A percentile compares a stretch with the other conserved stretches of the same genome.
Evolutionary conservation across 2,797 vertebrate genomes (phyloP).

Genomic region (Rhodeus uyekii): DNA sequence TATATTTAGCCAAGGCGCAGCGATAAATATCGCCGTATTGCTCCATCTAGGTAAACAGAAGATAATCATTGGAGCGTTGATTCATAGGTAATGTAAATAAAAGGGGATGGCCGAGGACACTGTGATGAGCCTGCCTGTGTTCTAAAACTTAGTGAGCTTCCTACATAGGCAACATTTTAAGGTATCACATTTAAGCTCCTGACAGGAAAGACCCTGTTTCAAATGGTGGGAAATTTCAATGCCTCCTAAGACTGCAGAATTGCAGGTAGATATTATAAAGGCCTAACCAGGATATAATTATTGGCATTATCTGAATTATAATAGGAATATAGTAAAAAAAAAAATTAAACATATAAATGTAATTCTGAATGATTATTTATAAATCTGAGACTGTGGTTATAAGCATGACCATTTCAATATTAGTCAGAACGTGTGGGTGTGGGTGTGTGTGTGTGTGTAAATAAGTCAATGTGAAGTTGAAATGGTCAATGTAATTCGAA

Average conservation of each 20-base stretch:
- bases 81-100: conserved; percentile 88
- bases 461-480: too few species aligned
- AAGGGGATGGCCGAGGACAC: conserved; percentile 81
- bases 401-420: too few species aligned
- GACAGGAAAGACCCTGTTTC: background rate
- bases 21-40: conserved; percentile 96
- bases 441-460: too few species aligned
- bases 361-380: too few species aligned
- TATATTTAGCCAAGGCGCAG: conserved; percentile 85
- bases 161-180: background rate
- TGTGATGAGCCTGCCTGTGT: conserved; percentile 53
- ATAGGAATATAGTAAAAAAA: too few species aligned
- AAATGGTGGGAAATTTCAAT: background rate
- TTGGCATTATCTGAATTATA: too few species aligned
- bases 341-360: too few species aligned
- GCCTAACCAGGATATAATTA: background rate
- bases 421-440: too few species aligned
- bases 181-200: background rate
- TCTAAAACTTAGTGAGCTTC: background rate
- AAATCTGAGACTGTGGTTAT: too few species aligned
- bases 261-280: background rate
- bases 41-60: conserved; percentile 93
- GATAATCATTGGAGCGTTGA: conserved; percentile 90
- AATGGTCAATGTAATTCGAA: too few species aligned
- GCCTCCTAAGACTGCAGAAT: background rate